Percentiles rank a stretch among this genome's conserved stretches.
These are phyloP conservation scores for Bolinopsis microptera DNA, from an alignment of 37 sponge, comb jelly and placozoan species.

Conservation along the genomic window DNA sequence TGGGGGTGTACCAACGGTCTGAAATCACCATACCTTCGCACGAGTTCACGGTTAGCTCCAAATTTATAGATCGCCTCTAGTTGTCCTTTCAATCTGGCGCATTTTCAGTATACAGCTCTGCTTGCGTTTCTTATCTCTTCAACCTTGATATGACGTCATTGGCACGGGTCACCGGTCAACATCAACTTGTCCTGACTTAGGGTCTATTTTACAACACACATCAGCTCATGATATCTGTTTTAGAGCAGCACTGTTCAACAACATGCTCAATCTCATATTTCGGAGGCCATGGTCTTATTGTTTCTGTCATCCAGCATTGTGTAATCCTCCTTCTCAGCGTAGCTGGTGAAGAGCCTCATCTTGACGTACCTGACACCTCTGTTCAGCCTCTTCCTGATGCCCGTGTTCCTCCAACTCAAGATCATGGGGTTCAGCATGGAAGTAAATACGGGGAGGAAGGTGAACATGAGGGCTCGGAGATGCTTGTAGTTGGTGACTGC, in stretches of 20 bases:
- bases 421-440: constrained; percentile 58
- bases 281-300: constrained; percentile 36
- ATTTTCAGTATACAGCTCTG: not conserved
- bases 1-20: too few species aligned
- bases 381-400: constrained; percentile 29
- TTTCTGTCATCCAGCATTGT: constrained; percentile 40
- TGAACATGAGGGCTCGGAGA: constrained; percentile 65
- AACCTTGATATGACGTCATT: not conserved
- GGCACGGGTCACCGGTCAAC: too few species aligned
- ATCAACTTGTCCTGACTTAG: too few species aligned
- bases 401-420: constrained; percentile 34
- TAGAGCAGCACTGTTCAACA: not conserved
- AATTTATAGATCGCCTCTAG: not conserved
- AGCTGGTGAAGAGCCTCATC: not conserved
- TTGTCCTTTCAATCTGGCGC: not conserved
- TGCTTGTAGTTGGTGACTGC: constrained; percentile 50
- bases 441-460: constrained; percentile 60
- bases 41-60: too few species aligned
- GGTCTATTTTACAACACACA: not conserved
- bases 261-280: not conserved
- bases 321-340: not conserved
- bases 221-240: not conserved
- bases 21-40: too few species aligned
- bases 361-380: not conserved
- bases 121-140: not conserved